Base-by-base conservation (phyloP, 2,113 vertebrate species). In the Oenanthe oenanthe region DNA sequence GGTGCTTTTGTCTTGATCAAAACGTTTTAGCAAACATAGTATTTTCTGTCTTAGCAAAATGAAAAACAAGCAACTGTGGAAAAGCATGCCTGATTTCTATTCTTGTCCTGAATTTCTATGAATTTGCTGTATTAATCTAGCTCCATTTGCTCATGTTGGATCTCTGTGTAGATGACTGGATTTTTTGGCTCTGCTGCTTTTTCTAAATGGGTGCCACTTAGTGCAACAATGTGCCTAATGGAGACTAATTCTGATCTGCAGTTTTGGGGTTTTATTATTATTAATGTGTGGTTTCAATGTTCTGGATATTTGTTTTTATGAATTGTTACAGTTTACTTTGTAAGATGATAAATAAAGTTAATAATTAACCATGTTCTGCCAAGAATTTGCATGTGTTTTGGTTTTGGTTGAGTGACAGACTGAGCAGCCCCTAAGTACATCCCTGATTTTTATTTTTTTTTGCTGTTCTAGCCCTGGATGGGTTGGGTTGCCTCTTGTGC, bases 281-380 rank as follows among this genome's bases (percentile, higher is more conserved):
- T 71, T 95, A 86, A 78, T 95, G 40, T 94, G 82, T 90, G 95
- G 90, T 77, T 96, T 94, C 1, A 78, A 8, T 91, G 86, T 90
- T 92, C 51, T 80, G 40, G 17, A 51, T 88, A 51, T 92, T 95
- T 94, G 54, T 90, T 93, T 92, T 93, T 77, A 85, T 66, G 40
- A 89, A 82, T 66, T 88, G 75, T 83, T 94, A 48, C 40, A 67
- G 78, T 88, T 86, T 96, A 32, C 65, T 92, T 77, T 92, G 68
- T 90, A 88, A 93, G 88, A 80, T 53, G 40, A 62, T 95, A 95
- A 97, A 93, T 92, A 85, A 95, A 91, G 66, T 91, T 85, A 87
- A 82, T 92, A 70, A 82, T 92, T 68, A 78, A 71, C 54, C 5
- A 1, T 4, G 0, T 38, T 86, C 53, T 92, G 93, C 77, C 95